Conservation (phyloP, 2,113 vertebrate genomes). For the Gambusia holbrooki region DNA sequence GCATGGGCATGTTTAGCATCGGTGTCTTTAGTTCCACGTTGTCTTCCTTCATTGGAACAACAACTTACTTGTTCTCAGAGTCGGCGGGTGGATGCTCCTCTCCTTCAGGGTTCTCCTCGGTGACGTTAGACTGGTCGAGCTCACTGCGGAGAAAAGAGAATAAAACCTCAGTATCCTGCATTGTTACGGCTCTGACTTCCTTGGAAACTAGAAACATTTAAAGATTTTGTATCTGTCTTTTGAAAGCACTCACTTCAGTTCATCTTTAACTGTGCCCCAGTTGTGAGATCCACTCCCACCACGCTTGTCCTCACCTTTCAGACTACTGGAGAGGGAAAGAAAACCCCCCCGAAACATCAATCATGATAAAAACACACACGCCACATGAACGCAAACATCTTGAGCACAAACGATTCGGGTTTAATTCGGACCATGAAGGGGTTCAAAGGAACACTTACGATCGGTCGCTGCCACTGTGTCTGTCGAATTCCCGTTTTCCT, state of each 20-base stretch:
- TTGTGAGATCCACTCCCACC: constrained; percentile 98
- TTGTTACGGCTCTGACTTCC: too few species aligned
- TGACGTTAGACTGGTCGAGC: constrained; percentile 93
- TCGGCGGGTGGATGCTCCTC: constrained; percentile 96
- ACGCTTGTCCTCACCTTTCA: constrained; percentile 97
- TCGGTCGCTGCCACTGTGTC: constrained; percentile 97
- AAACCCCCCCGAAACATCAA: constrained; percentile 63
- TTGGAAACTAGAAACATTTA: not conserved
- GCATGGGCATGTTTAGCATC: not conserved
- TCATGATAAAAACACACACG: constrained; percentile 13
- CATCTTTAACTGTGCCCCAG: constrained; percentile 99
- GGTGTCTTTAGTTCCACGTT: not conserved
- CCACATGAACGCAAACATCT: not conserved
- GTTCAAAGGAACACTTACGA: constrained; percentile 84
- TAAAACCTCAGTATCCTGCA: not conserved
- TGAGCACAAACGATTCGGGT: not conserved
- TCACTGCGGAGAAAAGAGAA: constrained; percentile 79
- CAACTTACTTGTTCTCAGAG: constrained; percentile 95
- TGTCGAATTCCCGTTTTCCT: constrained; percentile 97
- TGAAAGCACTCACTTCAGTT: constrained; percentile 86
- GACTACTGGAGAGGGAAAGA: constrained; percentile 87
- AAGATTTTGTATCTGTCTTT: not conserved
- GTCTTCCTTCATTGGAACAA: not conserved
- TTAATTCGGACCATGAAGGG: not conserved
- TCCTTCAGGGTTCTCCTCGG: constrained; percentile 94